These are phyloP conservation scores for Rhyacophila brunnea DNA, from an alignment of 1,140 invertebrate genomes.

Conservation along the genomic window DNA sequence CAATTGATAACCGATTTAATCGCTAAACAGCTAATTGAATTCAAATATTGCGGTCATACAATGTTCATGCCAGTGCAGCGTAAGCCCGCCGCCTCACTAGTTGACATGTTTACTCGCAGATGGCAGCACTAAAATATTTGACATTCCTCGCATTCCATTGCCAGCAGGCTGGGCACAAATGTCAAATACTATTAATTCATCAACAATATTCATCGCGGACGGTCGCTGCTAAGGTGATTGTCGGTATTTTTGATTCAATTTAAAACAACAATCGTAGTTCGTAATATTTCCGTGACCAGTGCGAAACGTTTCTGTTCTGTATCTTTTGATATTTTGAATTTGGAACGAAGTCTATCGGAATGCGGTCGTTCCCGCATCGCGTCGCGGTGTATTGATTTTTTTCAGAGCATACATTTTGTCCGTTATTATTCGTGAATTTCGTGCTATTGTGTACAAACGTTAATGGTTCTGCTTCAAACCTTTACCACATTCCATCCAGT, in stretches of 20 bases:
- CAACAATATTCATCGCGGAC: conserved; percentile 51
- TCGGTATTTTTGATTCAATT: conserved; percentile 7
- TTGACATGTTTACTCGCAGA: conserved; percentile 47
- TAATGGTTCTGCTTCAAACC: background rate
- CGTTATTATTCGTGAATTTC: conserved; percentile 19
- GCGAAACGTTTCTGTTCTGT: background rate
- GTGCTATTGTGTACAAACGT: conserved; percentile 12
- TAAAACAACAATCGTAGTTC: conserved; percentile 2
- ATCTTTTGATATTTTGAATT: conserved; percentile 12
- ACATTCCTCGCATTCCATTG: conserved; percentile 54
- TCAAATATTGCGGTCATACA: background rate
- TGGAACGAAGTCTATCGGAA: conserved; percentile 16
- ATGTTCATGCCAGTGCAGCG: background rate
- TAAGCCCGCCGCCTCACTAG: background rate
- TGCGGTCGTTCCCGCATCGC: conserved; percentile 19
- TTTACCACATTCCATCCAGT: conserved; percentile 9
- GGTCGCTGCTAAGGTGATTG: conserved; percentile 24
- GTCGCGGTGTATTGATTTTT: conserved; percentile 28
- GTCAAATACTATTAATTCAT: conserved; percentile 58
- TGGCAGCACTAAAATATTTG: conserved; percentile 55
- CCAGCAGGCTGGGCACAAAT: conserved; percentile 56
- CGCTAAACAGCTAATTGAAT: background rate
- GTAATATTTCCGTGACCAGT: conserved; percentile 12
- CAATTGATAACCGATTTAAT: too few species aligned
- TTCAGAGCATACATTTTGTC: conserved; percentile 15